Base-by-base conservation (phyloP, 1,140 invertebrate species). In the Aphelinus atriplicis region DNA sequence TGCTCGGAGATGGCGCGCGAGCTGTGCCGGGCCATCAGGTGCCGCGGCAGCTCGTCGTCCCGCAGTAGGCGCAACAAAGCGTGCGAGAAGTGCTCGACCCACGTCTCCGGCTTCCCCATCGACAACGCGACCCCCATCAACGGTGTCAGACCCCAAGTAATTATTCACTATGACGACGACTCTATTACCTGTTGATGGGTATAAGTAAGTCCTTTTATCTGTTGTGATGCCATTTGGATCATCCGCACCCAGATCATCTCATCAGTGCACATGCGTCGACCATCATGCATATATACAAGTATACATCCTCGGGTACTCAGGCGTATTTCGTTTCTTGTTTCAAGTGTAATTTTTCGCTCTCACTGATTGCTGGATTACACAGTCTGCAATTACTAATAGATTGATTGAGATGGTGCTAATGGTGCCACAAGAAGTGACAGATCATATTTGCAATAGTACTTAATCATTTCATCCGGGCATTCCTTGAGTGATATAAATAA, bases 1-100 rank as follows among this genome's bases (percentile, higher is more conserved):
- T 96, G 94, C 85, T 90, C 93, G 1, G 94, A 95, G 87, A 95
- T 95, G 93, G 91, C 91, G 43, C 92, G 94, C 75, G 94, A 96
- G 83, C 84, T 95, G 42, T 92, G 93, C 76, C 95, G 95, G 79
- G 94, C 94, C 10, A 85, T 95, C 62, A 88, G 91, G 72, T 95
- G 94, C 55, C 88, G 91, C 56, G 92, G 92, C 2, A 93, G 94
- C 26, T 87, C 91, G 57, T 9, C 26, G 26, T 26, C 26, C 26
- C 26, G 26, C 26, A 26, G 26, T 0, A 90, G 93, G 81, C 84
- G 91, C 71, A 89, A 89, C 75, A 86, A 92, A 67, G 91, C 92
- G 78, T 94, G 93, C 83, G 92, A 92, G 63, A 91, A 92, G 82
- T 93, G 92, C 81, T 84, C 91, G 55, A 88, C 90, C 10, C 88